phyloP scores from a whole-genome alignment of 2,888 invertebrate genomes.

The Thera britannica region DNA sequence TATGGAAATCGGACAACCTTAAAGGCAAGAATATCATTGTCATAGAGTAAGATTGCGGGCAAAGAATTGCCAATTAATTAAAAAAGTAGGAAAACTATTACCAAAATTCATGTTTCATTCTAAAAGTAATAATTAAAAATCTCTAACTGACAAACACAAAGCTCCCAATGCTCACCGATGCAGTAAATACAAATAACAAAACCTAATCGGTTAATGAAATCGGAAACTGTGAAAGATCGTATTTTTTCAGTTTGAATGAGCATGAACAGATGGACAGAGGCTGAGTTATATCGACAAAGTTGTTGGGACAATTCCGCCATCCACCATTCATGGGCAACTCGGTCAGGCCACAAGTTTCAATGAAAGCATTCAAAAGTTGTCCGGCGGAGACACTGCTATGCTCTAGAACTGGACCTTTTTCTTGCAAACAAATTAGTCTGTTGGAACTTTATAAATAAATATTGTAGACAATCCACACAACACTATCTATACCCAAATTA shows the following conservation, averaged over 20 bases:
- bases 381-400: constrained; percentile 43
- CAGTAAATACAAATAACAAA: constrained; percentile 42
- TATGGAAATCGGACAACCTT: too few relatives aligned
- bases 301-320: constrained; percentile 62
- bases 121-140: constrained; percentile 26
- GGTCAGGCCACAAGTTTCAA: constrained; percentile 66
- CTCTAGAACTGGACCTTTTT: constrained; percentile 27
- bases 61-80: too few relatives aligned
- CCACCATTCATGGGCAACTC: constrained; percentile 63
- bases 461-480: too few relatives aligned
- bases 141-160: constrained; percentile 29
- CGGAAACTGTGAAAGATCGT: constrained; percentile 18
- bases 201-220: constrained; percentile 28
- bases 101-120: too few relatives aligned
- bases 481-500: too few relatives aligned
- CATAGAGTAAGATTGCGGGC: too few relatives aligned
- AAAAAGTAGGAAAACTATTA: too few relatives aligned
- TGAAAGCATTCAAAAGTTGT: constrained; percentile 72
- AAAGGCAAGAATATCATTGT: too few relatives aligned
- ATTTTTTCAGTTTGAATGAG: constrained; percentile 46
- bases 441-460: constrained; percentile 15
- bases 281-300: constrained; percentile 72
- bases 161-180: constrained; percentile 30
- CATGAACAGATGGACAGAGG: constrained; percentile 53
- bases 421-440: constrained; percentile 43